Percentiles rank a stretch among this genome's conserved stretches.
phyloP scores from a whole-genome alignment of 2,113 vertebrate genomes.

The Oplegnathus fasciatus region DNA sequence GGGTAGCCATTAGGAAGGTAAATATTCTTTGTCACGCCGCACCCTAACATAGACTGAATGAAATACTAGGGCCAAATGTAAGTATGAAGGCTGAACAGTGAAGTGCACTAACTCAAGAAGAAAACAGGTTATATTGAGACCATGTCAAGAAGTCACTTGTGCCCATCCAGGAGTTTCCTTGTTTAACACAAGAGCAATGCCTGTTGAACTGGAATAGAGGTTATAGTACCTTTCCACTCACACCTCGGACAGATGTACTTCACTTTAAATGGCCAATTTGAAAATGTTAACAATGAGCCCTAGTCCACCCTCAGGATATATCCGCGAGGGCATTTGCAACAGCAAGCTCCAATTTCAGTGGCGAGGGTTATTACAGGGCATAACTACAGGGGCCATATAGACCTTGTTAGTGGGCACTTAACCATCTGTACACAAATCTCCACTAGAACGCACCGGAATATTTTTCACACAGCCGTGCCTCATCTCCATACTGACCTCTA shows the following conservation, averaged over 20 bases:
- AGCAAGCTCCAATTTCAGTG: slow-evolving; percentile 63
- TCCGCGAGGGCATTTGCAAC: slow-evolving; percentile 52
- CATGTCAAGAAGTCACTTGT: slow-evolving; percentile 3
- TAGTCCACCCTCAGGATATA: slow-evolving; percentile 62
- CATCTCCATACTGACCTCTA: slow-evolving; percentile 83
- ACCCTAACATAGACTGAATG: slow-evolving; percentile 12
- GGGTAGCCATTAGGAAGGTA: slow-evolving; percentile 23
- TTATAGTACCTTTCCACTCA: slow-evolving; percentile 39
- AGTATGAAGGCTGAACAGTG: background rate
- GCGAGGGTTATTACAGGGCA: slow-evolving; percentile 69
- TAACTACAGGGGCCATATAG: slow-evolving; percentile 76
- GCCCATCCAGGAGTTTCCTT: background rate
- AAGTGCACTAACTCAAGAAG: background rate
- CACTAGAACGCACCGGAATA: slow-evolving; percentile 67
- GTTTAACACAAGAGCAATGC: slow-evolving; percentile 1
- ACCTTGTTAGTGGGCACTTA: slow-evolving; percentile 84
- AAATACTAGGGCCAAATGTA: background rate
- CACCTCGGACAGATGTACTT: slow-evolving; percentile 67
- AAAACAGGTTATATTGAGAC: slow-evolving; percentile 11
- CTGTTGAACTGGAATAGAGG: slow-evolving; percentile 30
- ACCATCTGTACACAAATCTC: slow-evolving; percentile 85
- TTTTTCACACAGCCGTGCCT: slow-evolving; percentile 66
- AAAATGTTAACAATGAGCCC: slow-evolving; percentile 64
- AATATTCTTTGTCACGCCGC: slow-evolving; percentile 16
- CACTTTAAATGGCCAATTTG: slow-evolving; percentile 65